Evolutionary conservation across 2,113 vertebrate genomes (phyloP).

Genomic region (Catharus bicknelli): DNA sequence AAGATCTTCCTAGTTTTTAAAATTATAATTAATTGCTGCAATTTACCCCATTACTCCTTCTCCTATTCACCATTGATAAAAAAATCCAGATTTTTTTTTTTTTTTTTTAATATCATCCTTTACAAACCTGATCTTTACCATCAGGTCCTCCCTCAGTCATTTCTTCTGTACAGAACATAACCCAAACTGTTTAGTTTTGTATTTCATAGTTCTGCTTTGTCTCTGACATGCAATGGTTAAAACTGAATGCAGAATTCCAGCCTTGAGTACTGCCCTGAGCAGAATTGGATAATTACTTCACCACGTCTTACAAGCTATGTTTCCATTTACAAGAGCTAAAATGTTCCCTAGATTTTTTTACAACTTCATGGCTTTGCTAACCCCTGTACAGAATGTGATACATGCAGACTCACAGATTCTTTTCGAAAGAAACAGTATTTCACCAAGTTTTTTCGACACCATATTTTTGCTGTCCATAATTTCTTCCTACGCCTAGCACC

Average conservation of each 20-base stretch:
- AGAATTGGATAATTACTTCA: not conserved
- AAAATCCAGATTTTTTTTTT: not conserved
- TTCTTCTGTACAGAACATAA: not conserved
- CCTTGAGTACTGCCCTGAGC: not conserved
- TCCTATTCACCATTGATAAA: not conserved
- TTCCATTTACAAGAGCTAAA: constrained; percentile 44
- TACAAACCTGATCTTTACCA: not conserved
- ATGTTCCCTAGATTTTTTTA: constrained; percentile 23
- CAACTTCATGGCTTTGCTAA: constrained; percentile 28
- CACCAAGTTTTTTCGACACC: not conserved
- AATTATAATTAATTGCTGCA: not conserved
- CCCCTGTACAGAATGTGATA: constrained; percentile 26
- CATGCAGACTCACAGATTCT: constrained; percentile 33
- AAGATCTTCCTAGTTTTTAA: not conserved
- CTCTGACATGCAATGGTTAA: not conserved
- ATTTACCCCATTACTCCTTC: not conserved
- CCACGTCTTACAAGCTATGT: not conserved
- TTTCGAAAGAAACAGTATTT: constrained; percentile 16
- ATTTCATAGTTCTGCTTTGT: not conserved
- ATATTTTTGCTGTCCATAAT: constrained; percentile 54
- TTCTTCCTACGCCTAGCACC: constrained; percentile 19
- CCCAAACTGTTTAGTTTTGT: not conserved
- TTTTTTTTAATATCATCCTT: not conserved
- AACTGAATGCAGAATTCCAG: not conserved
- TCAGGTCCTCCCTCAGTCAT: not conserved